Percentiles rank a stretch among this genome's conserved stretches.
These are phyloP conservation scores for Helogale parvula DNA, from an alignment of 2,113 vertebrate species.

Conservation along the genomic window DNA sequence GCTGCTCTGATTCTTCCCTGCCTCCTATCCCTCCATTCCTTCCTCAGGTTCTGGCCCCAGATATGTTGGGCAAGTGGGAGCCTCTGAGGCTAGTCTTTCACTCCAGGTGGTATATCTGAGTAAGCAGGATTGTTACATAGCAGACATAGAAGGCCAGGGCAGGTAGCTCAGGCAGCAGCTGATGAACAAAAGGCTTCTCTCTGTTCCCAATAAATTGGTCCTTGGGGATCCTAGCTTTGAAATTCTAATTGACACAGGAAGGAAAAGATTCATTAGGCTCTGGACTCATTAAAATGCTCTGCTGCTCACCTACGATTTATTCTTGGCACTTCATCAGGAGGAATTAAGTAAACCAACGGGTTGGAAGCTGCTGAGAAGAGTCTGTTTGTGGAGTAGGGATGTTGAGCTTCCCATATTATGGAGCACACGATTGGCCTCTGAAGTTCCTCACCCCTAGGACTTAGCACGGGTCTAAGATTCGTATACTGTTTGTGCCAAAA, in stretches of 20 bases:
- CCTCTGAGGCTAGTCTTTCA: constrained; percentile 63
- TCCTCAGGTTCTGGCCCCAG: constrained; percentile 33
- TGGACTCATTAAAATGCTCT: constrained; percentile 85
- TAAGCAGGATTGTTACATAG: constrained; percentile 60
- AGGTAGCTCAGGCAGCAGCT: constrained; percentile 56
- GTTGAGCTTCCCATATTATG: background rate
- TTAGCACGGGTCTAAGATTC: background rate
- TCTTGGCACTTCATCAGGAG: constrained; percentile 86
- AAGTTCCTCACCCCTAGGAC: background rate
- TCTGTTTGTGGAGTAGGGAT: background rate
- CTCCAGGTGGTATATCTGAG: constrained; percentile 69
- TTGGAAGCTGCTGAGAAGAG: constrained; percentile 54
- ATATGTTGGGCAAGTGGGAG: constrained; percentile 55
- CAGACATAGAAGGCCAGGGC: constrained; percentile 64
- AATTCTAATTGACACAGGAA: constrained; percentile 87
- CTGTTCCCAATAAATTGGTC: constrained; percentile 84
- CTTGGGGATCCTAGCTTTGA: constrained; percentile 84
- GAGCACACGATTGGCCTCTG: background rate
- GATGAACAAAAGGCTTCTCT: constrained; percentile 81
- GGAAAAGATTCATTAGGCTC: constrained; percentile 85
- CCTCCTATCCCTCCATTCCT: background rate
- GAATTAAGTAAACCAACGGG: constrained; percentile 76
- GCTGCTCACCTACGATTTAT: constrained; percentile 84
- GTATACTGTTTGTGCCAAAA: background rate
- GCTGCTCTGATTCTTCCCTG: background rate